Evolutionary conservation across 1,140 invertebrate species (phyloP).

Genomic region (Scaptomyza graminum): DNA sequence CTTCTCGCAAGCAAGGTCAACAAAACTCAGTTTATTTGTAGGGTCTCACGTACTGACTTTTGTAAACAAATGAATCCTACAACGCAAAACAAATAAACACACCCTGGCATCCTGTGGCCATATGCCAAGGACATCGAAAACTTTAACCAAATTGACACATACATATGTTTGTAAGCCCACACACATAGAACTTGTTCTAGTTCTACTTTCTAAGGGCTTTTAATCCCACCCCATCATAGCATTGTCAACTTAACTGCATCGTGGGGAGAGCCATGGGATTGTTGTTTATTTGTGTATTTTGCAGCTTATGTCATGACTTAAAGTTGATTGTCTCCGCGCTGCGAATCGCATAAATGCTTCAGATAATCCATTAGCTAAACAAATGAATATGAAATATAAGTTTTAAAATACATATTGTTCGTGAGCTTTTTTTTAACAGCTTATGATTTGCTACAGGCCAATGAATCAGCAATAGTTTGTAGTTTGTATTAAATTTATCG

Average conservation of each 20-base stretch:
- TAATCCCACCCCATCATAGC: not conserved
- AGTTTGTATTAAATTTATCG: not conserved
- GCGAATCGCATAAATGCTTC: not conserved
- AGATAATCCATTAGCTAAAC: not conserved
- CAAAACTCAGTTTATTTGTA: slow-evolving; percentile 1
- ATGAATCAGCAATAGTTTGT: not conserved
- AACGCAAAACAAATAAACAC: not conserved
- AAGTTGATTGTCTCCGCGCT: not conserved
- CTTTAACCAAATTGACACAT: slow-evolving; percentile 8
- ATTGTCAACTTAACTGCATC: no score
- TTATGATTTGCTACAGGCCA: not conserved
- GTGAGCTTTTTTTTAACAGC: not conserved
- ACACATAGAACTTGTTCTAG: slow-evolving; percentile 1
- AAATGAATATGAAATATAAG: not conserved
- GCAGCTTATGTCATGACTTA: not conserved
- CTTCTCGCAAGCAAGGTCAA: slow-evolving; percentile 7
- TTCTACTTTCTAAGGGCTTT: not conserved
- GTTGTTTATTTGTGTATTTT: no score
- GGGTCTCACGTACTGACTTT: slow-evolving; percentile 6
- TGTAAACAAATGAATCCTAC: not conserved
- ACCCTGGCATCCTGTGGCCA: slow-evolving; percentile 7
- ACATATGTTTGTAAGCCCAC: slow-evolving; percentile 18
- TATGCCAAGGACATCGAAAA: slow-evolving; percentile 18
- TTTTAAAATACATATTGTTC: not conserved
- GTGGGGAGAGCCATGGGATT: no score